A percentile compares a stretch with the other conserved stretches of the same genome.
Conservation (phyloP, 2,888 invertebrate species). For the Anoplius nigerrimus region DNA sequence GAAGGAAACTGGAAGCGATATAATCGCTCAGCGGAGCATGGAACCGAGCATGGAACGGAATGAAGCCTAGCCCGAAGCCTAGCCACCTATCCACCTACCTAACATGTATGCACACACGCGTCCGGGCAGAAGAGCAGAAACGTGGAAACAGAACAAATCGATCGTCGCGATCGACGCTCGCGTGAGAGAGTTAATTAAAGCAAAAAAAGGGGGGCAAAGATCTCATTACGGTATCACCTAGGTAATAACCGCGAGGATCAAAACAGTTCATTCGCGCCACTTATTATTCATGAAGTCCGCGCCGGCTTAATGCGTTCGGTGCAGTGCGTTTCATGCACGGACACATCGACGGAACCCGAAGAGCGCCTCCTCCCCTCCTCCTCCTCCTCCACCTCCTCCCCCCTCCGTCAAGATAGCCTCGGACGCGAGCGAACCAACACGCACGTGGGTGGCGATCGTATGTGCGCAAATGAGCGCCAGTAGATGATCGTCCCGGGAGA, state of each 20-base stretch:
- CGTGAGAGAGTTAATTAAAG: constrained; percentile 22
- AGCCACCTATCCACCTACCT: no score
- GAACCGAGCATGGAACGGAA: no score
- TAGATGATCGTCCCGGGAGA: constrained; percentile 37
- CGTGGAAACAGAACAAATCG: constrained; percentile 12
- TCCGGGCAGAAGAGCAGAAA: background rate
- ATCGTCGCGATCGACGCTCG: background rate
- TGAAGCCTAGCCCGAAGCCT: no score
- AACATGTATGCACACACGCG: background rate
- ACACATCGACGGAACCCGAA: constrained; percentile 10
- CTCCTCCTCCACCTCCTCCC: no score
- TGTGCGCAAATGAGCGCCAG: constrained; percentile 54
- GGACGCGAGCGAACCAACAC: constrained; percentile 36
- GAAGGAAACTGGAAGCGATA: background rate
- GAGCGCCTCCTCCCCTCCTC: background rate
- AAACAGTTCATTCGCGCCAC: constrained; percentile 49
- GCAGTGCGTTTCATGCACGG: constrained; percentile 26
- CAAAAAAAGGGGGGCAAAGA: constrained; percentile 16
- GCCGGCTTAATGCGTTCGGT: constrained; percentile 47
- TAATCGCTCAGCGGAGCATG: background rate
- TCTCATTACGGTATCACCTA: constrained; percentile 34
- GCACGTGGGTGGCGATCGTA: constrained; percentile 53
- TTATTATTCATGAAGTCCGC: constrained; percentile 55
- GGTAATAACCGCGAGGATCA: constrained; percentile 40
- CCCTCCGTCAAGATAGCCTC: no score